Evolutionary conservation across 2,113 vertebrate genomes (phyloP).

Genomic region (Trematocara variabile): DNA sequence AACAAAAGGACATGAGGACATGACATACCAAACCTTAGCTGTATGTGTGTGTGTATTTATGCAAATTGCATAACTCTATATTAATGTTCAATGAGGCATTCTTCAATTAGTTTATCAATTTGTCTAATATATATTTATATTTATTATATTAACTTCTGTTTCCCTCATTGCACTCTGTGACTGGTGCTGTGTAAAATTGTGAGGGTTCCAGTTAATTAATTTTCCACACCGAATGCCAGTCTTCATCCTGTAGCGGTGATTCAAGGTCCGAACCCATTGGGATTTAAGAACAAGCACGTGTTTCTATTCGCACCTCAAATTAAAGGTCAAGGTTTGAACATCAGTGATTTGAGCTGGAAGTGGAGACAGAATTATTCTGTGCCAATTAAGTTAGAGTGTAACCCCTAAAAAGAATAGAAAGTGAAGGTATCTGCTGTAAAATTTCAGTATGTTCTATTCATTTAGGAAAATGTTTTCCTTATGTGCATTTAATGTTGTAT

Average conservation of each 20-base stretch:
- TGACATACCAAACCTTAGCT: not conserved
- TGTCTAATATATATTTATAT: not conserved
- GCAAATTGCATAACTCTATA: not conserved
- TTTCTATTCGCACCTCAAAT: not conserved
- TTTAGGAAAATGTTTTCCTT: not conserved
- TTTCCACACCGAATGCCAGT: not conserved
- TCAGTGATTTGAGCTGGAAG: not conserved
- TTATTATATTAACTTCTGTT: not conserved
- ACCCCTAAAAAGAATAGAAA: not conserved
- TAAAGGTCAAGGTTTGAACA: not conserved
- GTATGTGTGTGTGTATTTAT: not conserved
- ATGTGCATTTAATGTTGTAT: not conserved
- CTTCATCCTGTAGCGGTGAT: not conserved
- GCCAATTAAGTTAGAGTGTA: not conserved
- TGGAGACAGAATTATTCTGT: not conserved
- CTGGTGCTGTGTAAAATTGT: not conserved
- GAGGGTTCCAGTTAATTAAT: not conserved
- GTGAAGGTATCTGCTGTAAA: not conserved
- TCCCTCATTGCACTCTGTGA: not conserved
- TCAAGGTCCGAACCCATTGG: not conserved
- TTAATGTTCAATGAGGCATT: not conserved
- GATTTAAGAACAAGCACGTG: not conserved
- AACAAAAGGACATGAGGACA: not conserved
- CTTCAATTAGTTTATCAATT: not conserved
- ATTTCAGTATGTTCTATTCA: not conserved